These are phyloP conservation scores for Dorcus parallelipipedus DNA, from an alignment of 2,888 invertebrate genomes.

Conservation along the genomic window DNA sequence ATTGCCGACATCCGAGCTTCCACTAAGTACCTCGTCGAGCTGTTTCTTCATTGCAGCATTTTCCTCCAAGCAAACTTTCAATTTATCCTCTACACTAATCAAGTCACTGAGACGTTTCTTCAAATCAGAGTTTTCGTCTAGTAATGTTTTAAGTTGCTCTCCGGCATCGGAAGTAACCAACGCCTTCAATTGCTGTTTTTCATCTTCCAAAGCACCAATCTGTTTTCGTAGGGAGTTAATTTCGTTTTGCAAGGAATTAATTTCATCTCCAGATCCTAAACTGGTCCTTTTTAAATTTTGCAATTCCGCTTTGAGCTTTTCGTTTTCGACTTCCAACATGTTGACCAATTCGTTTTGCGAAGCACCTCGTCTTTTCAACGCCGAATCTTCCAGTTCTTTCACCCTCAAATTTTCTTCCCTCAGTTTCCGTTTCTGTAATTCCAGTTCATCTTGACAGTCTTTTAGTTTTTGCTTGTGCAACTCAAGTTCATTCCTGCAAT, in stretches of 20 bases:
- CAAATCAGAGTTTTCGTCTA: conserved; percentile 6
- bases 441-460: conserved; percentile 31
- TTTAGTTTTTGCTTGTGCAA: neutral
- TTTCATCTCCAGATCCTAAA: neutral
- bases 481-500: too few relatives aligned
- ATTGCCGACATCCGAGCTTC: too few relatives aligned
- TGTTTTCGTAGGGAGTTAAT: neutral
- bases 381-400: conserved; percentile 8
- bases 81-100: neutral
- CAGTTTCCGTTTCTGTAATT: conserved; percentile 19
- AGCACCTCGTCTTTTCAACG: conserved; percentile 10
- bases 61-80: neutral
- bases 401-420: conserved; percentile 11
- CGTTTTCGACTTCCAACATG: neutral
- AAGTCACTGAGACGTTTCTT: neutral
- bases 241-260: neutral
- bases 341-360: conserved; percentile 5
- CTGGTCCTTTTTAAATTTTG: neutral
- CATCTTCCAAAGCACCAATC: conserved; percentile 1
- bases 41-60: conserved; percentile 8
- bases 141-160: neutral
- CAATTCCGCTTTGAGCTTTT: conserved; percentile 5
- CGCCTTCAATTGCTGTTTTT: conserved; percentile 1
- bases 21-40: neutral
- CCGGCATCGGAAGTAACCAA: too few relatives aligned